phyloP scores from a whole-genome alignment of 2,113 vertebrate species.

The Edolisoma coerulescens region DNA sequence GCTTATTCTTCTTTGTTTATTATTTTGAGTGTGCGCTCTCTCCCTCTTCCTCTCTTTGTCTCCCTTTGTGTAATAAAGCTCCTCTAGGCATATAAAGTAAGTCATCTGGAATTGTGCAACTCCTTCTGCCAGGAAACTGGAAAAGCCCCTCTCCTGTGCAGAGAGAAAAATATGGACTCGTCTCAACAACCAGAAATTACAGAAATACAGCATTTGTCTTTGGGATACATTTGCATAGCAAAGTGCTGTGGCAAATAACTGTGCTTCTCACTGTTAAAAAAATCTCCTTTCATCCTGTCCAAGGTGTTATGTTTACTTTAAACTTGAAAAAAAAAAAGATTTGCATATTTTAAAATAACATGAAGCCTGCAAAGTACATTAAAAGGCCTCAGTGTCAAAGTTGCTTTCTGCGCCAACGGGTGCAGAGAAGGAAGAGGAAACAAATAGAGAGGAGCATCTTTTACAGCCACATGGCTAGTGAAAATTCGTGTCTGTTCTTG shows the following conservation, averaged over 20 bases:
- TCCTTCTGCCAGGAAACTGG: conserved; percentile 6
- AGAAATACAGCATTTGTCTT: not conserved
- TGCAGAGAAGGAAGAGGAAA: not conserved
- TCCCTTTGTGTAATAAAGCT: conserved; percentile 27
- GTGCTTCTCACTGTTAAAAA: not conserved
- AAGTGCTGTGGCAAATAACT: not conserved
- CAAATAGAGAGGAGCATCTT: not conserved
- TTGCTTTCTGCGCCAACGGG: not conserved
- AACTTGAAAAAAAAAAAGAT: not conserved
- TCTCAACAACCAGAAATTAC: not conserved
- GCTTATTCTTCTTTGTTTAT: conserved; percentile 45
- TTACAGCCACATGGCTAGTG: not conserved
- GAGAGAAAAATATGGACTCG: not conserved
- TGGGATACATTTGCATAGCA: not conserved
- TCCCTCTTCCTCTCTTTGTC: conserved; percentile 8
- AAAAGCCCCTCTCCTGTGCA: not conserved
- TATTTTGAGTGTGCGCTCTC: not conserved
- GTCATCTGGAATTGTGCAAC: conserved; percentile 39
- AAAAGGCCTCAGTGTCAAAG: not conserved
- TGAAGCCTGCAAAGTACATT: not conserved
- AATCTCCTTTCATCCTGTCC: not conserved
- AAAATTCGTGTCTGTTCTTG: conserved; percentile 30
- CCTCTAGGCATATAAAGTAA: not conserved
- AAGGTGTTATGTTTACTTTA: not conserved
- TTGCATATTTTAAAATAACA: not conserved